phyloP scores from a whole-genome alignment of 2,113 vertebrate species.

The Pholis gunnellus region DNA sequence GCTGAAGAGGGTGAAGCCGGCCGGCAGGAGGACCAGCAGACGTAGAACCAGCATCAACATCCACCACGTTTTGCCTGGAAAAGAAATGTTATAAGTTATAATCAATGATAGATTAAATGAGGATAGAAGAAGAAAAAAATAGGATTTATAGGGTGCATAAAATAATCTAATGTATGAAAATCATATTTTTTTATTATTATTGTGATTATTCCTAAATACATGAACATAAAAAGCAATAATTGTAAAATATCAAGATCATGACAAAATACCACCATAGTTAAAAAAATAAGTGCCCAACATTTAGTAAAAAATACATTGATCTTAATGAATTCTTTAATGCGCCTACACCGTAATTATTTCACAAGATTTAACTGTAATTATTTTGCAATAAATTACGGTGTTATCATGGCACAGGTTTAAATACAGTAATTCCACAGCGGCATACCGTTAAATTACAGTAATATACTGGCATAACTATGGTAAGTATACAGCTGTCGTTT shows the following conservation, averaged over 20 bases:
- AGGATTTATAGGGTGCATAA: not conserved
- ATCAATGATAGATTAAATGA: not conserved
- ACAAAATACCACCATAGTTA: not conserved
- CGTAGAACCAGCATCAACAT: constrained; percentile 49
- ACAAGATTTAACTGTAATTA: not conserved
- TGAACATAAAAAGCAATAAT: not conserved
- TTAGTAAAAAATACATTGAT: not conserved
- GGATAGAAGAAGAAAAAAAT: not conserved
- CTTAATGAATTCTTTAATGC: not conserved
- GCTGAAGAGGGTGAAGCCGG: constrained; percentile 55
- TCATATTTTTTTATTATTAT: too few species aligned
- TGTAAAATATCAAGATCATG: not conserved
- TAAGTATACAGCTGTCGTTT: not conserved
- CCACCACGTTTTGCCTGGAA: constrained; percentile 66
- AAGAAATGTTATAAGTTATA: not conserved
- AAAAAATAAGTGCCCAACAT: not conserved
- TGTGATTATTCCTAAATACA: not conserved
- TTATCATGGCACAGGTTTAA: not conserved
- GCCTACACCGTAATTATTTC: not conserved
- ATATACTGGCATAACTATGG: not conserved
- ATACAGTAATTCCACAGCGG: not conserved
- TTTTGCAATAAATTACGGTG: not conserved
- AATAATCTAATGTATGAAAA: not conserved
- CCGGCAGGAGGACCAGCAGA: constrained; percentile 38
- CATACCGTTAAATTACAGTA: not conserved